Percentiles rank a stretch among this genome's conserved stretches.
Evolutionary conservation across 2,797 vertebrate species (phyloP).

Genomic region (Bucorvus abyssinicus): DNA sequence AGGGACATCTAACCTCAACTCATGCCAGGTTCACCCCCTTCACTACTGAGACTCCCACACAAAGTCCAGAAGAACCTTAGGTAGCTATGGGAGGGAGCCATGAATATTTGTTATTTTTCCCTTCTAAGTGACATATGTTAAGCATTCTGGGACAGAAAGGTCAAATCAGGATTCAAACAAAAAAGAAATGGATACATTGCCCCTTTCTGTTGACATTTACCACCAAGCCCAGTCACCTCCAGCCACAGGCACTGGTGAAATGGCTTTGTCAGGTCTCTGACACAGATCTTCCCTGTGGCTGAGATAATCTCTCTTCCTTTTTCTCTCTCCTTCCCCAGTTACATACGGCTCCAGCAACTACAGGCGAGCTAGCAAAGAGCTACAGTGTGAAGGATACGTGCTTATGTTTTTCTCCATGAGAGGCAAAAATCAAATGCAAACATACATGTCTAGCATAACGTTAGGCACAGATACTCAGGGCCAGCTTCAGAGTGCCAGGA

Average conservation of each 20-base stretch:
- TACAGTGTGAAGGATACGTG: not conserved
- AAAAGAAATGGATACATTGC: not conserved
- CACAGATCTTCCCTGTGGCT: not conserved
- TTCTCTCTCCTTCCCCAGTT: not conserved
- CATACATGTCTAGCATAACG: fast-evolving
- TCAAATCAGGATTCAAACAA: not conserved
- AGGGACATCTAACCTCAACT: not conserved
- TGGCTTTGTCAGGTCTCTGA: not conserved
- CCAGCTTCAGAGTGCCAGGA: not conserved
- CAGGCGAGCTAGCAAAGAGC: not conserved
- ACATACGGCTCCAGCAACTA: not conserved
- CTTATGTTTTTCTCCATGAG: not conserved
- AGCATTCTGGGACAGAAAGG: not conserved
- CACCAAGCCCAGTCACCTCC: not conserved
- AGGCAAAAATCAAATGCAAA: not conserved
- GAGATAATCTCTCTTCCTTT: not conserved
- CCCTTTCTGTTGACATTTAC: not conserved
- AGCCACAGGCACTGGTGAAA: not conserved
- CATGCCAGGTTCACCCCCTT: not conserved
- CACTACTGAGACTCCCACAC: not conserved
- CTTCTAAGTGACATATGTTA: not conserved
- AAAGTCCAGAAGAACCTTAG: not conserved
- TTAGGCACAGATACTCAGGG: not conserved
- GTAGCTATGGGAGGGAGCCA: not conserved
- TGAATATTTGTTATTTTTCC: not conserved